Conservation (phyloP, 2,113 vertebrate species). For the Setophaga coronata region DNA sequence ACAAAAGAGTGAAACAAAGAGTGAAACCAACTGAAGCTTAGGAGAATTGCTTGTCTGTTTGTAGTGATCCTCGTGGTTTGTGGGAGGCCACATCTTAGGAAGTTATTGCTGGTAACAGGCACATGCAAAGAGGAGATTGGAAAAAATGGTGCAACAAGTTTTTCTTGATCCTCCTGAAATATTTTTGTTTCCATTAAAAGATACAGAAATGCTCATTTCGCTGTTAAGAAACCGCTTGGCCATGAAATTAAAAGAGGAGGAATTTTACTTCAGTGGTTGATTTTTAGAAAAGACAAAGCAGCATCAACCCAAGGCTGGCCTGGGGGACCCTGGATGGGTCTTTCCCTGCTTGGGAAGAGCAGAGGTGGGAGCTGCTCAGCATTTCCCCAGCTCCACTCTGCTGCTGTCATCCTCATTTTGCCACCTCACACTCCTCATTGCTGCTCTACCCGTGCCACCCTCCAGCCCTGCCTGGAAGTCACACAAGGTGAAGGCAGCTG, state of each 20-base stretch:
- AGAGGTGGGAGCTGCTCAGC: background rate
- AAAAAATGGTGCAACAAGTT: conserved; percentile 33
- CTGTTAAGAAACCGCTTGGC: background rate
- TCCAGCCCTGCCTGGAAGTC: conserved; percentile 1
- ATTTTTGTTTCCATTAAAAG: conserved; percentile 43
- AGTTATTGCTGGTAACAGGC: conserved; percentile 18
- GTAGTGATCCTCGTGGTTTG: conserved; percentile 11
- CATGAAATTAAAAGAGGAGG: background rate
- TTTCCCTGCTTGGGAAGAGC: background rate
- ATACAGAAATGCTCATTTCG: conserved; percentile 3
- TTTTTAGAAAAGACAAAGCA: background rate
- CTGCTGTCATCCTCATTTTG: background rate
- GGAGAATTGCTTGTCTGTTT: background rate
- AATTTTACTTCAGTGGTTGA: background rate
- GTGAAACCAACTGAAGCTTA: background rate
- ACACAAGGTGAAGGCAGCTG: conserved; percentile 35
- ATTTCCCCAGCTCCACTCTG: background rate
- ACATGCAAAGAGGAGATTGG: background rate
- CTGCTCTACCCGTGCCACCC: background rate
- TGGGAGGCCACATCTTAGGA: conserved; percentile 47
- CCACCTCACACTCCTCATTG: background rate
- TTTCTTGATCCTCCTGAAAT: conserved; percentile 11
- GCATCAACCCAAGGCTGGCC: background rate
- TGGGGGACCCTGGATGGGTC: background rate
- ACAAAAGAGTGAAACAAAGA: background rate